Evolutionary conservation across 2,797 vertebrate species (phyloP), one percentile per base, ranked within the genome.

Genomic region (Melanotaenia boesemani): DNA sequence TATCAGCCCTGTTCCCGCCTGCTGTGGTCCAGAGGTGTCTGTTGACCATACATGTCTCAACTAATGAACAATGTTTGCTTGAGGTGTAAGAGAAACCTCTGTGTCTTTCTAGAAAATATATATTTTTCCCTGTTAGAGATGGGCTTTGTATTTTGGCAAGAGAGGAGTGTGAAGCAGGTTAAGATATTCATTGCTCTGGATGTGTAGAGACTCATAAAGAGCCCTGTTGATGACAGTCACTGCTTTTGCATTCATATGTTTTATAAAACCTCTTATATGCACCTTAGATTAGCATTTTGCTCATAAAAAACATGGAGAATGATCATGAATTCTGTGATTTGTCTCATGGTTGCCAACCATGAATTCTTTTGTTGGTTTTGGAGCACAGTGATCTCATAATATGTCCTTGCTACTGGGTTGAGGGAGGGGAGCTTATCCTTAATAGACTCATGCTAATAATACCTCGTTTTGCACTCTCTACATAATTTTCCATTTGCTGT

Each of bases 11-110:
- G 54, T 74, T 87, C 88, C 83, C 55, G 30, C 85, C 89, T 81
- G 86, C 84, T 77, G 87, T 60, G 54, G 48, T 88, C 81, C 76
- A 84, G 44, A 68, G 82, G 76, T 86, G 84, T 91, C 81, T 87
- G 78, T 85, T 92, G 91, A 90, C 91, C 90, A 91, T 90, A 93
- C 89, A 86, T 78, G 87, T 89, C 66, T 88, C 82, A 20, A 79
- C 81, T 87, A 88, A 89, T 87, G 72, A 90, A 78, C 81, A 79
- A 81, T 84, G 79, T 85, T 71, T 68, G 77, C 88, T 83, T 69
- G 67, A 70, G 78, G 81, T n/a, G 66, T 39, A 66, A 62, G 63
- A 70, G 18, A 37, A 16, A 61, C 30, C 63, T 63, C 70, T 76
- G 76, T 62, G 30, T 76, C 63, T 70, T 59, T 55, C 22, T 72